A percentile compares a stretch with the other conserved stretches of the same genome.
phyloP scores from a whole-genome alignment of 2,113 vertebrate species.

The Archilochus colubris region DNA sequence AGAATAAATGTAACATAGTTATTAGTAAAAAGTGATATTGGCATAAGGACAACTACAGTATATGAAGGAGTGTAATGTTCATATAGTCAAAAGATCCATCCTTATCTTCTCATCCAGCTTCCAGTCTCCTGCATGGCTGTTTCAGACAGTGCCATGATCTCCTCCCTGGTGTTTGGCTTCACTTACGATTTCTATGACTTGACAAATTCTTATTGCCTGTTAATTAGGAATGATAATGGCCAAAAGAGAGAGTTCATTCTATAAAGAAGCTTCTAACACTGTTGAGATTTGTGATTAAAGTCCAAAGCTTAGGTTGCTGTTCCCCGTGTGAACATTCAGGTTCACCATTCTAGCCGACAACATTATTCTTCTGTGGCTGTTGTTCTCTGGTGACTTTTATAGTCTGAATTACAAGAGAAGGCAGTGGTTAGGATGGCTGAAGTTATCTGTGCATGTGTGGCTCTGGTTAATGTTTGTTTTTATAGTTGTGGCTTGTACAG shows the following conservation, averaged over 20 bases:
- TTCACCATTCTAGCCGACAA: not conserved
- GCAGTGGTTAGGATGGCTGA: not conserved
- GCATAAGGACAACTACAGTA: not conserved
- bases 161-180: not conserved
- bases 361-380: rapidly evolving
- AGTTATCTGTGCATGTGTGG: not conserved
- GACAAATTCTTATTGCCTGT: not conserved
- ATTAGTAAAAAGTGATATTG: not conserved
- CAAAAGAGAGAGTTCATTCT: not conserved
- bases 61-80: not conserved
- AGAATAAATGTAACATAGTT: not conserved
- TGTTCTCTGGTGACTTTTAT: not conserved
- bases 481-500: not conserved
- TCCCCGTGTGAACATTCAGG: rapidly evolving
- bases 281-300: not conserved
- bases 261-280: rapidly evolving
- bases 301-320: not conserved
- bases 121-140: not conserved
- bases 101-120: not conserved
- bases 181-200: not conserved
- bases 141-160: not conserved
- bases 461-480: not conserved
- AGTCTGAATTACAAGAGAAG: slow-evolving; percentile 8
- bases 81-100: not conserved
- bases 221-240: not conserved